These are phyloP conservation scores for Squalus acanthias DNA, from an alignment of 2,797 vertebrate species.

Conservation along the genomic window DNA sequence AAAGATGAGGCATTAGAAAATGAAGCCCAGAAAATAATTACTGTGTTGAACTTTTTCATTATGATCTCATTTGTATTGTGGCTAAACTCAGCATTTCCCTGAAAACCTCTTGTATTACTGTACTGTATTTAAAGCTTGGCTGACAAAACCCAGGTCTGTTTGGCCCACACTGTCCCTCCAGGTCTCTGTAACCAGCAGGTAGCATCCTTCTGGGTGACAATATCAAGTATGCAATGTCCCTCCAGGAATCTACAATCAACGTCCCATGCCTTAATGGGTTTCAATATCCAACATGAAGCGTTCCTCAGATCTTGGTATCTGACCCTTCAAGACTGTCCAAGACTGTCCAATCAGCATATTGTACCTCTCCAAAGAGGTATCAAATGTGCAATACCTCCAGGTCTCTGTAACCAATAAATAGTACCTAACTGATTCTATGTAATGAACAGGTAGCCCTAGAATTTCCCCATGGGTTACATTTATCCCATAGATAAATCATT, in stretches of 20 bases:
- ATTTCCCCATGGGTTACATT: not conserved
- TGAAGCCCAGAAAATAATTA: not conserved
- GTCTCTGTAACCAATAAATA: too few relatives aligned
- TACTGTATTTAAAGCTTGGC: not conserved
- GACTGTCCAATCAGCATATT: not conserved
- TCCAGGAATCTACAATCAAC: not conserved
- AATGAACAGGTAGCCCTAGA: not conserved
- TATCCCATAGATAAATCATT: not conserved
- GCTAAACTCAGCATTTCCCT: not conserved
- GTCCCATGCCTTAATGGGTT: not conserved
- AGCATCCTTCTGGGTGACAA: not conserved
- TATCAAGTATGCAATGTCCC: not conserved
- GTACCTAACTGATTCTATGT: not conserved
- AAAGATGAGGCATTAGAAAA: too few relatives aligned
- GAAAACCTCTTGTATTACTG: not conserved
- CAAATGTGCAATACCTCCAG: too few relatives aligned
- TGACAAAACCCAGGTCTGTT: not conserved
- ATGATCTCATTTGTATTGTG: not conserved
- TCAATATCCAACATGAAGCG: not conserved
- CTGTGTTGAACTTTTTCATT: not conserved
- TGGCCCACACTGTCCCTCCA: not conserved
- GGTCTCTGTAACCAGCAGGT: not conserved
- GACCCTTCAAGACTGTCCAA: not conserved
- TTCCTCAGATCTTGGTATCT: not conserved
- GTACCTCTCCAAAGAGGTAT: not conserved